Conservation (phyloP, 2,113 vertebrate species). For the Bathybates hornii region DNA sequence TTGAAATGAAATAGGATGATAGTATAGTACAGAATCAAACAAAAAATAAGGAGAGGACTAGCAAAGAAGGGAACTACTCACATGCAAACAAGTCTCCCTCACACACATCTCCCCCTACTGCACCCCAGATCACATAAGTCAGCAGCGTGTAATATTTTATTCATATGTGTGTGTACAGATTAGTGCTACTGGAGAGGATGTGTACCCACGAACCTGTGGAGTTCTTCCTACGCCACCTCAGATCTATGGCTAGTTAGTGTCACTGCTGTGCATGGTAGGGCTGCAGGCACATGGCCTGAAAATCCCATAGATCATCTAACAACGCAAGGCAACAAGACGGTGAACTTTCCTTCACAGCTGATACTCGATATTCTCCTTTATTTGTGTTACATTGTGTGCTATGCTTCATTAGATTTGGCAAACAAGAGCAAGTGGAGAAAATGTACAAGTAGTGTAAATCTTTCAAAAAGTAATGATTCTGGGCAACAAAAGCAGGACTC, state of each 20-base stretch:
- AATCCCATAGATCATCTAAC: background rate
- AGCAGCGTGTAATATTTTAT: slow-evolving; percentile 20
- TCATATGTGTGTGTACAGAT: slow-evolving; percentile 16
- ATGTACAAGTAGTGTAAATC: background rate
- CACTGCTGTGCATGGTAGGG: background rate
- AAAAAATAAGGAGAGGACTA: background rate
- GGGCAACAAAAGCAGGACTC: background rate
- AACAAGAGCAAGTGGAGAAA: background rate
- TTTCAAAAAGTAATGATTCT: background rate
- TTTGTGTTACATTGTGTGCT: background rate
- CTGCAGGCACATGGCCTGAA: background rate
- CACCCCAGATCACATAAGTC: slow-evolving; percentile 26
- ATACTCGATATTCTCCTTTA: background rate
- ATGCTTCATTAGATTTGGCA: background rate
- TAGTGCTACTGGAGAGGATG: slow-evolving; percentile 5
- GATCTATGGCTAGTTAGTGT: background rate
- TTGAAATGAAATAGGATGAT: background rate
- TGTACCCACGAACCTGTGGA: background rate
- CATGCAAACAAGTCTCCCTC: slow-evolving; percentile 3
- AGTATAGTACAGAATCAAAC: background rate
- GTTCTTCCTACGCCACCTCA: background rate
- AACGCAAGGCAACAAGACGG: background rate
- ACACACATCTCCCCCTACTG: background rate
- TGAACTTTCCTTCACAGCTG: background rate
- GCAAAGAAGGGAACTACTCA: background rate